Percentiles rank a stretch among this genome's conserved stretches.
Evolutionary conservation across 1,140 invertebrate species (phyloP).

Genomic region (Drosophila lacertosa): DNA sequence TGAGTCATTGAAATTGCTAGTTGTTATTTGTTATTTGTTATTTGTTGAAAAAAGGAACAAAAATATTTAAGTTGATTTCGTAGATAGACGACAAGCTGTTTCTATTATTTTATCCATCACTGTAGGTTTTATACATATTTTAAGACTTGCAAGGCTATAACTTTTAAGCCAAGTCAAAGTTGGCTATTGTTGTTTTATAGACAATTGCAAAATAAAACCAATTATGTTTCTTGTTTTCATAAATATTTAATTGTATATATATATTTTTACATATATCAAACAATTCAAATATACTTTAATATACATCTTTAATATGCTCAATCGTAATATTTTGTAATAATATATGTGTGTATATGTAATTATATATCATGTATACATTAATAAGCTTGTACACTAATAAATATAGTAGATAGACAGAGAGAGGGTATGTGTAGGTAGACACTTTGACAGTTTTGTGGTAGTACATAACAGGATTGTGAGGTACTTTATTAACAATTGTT

Average conservation of each 20-base stretch:
- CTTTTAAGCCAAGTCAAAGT: too few species aligned
- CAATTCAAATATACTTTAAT: slow-evolving; percentile 33
- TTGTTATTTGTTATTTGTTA: too few species aligned
- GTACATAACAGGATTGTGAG: slow-evolving; percentile 22
- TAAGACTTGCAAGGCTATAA: too few species aligned
- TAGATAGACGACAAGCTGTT: too few species aligned
- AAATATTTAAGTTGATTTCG: too few species aligned
- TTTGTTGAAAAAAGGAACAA: too few species aligned
- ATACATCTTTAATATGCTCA: slow-evolving; percentile 32
- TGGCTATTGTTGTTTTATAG: too few species aligned
- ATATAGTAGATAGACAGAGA: slow-evolving; percentile 3
- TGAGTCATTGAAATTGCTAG: too few species aligned
- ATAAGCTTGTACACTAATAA: slow-evolving; percentile 17
- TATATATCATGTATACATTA: slow-evolving; percentile 9
- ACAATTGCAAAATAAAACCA: background rate
- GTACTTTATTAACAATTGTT: slow-evolving; percentile 47
- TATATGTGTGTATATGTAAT: slow-evolving; percentile 3
- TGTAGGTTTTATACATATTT: too few species aligned
- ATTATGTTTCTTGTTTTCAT: slow-evolving; percentile 24
- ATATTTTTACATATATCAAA: slow-evolving; percentile 44
- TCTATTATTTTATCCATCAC: too few species aligned
- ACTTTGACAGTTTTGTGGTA: slow-evolving; percentile 31
- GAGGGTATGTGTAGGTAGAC: slow-evolving; percentile 17
- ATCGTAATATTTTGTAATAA: background rate
- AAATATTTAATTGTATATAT: slow-evolving; percentile 57